Percentiles rank a stretch among this genome's conserved stretches.
phyloP scores from a whole-genome alignment of 1,140 invertebrate species.

The Leucophenga varia region DNA sequence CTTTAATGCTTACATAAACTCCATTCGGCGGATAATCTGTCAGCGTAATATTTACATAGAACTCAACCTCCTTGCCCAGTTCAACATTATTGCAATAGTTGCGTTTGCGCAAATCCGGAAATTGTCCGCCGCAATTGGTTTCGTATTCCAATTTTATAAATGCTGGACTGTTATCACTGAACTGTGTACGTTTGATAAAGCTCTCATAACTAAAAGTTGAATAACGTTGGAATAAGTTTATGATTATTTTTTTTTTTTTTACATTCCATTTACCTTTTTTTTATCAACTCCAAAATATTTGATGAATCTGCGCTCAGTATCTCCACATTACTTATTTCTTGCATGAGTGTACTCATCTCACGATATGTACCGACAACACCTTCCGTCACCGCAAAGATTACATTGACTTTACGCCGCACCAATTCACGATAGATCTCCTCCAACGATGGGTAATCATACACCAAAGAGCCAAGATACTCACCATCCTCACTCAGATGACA shows the following conservation, averaged over 20 bases:
- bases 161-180: conserved; percentile 59
- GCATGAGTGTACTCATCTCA: conserved; percentile 58
- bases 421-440: conserved; percentile 63
- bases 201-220: conserved; percentile 56
- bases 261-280: conserved; percentile 52
- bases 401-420: conserved; percentile 62
- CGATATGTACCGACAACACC: conserved; percentile 60
- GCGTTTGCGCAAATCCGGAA: conserved; percentile 40
- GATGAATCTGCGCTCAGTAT: conserved; percentile 62
- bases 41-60: conserved; percentile 61
- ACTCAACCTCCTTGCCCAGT: conserved; percentile 61
- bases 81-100: conserved; percentile 61
- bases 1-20: conserved; percentile 39
- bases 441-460: conserved; percentile 66
- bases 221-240: neutral
- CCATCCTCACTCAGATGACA: conserved; percentile 62
- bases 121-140: conserved; percentile 60
- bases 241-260: neutral
- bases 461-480: conserved; percentile 59
- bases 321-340: conserved; percentile 62
- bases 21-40: conserved; percentile 58
- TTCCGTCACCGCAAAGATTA: conserved; percentile 65
- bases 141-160: conserved; percentile 61
- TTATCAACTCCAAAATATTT: conserved; percentile 64
- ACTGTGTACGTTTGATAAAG: conserved; percentile 61